Evolutionary conservation across 2,888 invertebrate genomes (phyloP).

Genomic region (Lottia scabra): DNA sequence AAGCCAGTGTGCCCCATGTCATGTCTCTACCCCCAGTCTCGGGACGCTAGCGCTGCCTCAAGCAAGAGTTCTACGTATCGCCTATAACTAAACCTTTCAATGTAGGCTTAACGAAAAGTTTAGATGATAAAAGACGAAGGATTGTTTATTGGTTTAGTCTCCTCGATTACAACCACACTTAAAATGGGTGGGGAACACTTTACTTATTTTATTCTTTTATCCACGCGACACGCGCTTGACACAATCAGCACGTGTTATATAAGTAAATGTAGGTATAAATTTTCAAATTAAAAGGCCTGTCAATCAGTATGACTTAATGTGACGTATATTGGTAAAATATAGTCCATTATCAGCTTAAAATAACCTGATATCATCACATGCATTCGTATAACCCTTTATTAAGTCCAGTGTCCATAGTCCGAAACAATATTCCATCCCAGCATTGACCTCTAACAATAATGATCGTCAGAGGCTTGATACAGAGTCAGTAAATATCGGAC

Average conservation of each 20-base stretch:
- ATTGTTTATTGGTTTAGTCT: not conserved
- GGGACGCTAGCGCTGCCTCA: no score
- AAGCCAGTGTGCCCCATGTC: no score
- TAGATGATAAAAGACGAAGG: not conserved
- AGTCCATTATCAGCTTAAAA: no score
- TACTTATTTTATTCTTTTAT: not conserved
- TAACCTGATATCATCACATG: no score
- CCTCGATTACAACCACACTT: not conserved
- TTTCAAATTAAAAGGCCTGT: not conserved
- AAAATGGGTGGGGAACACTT: not conserved
- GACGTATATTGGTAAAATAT: not conserved
- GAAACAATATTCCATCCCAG: no score
- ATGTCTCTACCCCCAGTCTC: no score
- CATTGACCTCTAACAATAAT: no score
- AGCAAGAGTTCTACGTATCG: not conserved
- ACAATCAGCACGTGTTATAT: not conserved
- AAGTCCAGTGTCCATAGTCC: no score
- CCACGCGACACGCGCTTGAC: slow-evolving; percentile 1
- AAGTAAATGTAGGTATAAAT: not conserved
- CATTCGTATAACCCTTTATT: no score
- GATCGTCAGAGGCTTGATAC: no score
- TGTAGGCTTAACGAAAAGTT: no score
- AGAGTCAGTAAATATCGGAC: no score
- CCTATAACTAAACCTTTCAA: not conserved
- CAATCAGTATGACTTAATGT: not conserved